Percentiles rank a stretch among this genome's conserved stretches.
Evolutionary conservation across 2,888 invertebrate genomes (phyloP).

Genomic region (Tenodera sinensis): DNA sequence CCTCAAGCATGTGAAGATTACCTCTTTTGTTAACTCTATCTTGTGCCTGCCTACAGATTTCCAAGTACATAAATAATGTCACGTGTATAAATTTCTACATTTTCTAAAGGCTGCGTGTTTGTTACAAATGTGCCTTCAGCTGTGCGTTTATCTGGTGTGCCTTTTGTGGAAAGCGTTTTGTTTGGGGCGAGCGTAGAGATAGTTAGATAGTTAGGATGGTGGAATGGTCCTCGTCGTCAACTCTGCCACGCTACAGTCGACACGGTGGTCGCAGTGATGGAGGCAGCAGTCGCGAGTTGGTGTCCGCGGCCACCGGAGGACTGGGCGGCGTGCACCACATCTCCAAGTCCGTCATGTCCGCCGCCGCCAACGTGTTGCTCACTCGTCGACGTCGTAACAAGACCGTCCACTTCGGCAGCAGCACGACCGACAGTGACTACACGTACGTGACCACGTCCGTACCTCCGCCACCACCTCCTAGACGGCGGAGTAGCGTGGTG

Average conservation of each 20-base stretch:
- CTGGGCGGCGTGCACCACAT: background rate
- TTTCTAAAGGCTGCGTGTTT: too few species aligned
- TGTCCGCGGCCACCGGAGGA: background rate
- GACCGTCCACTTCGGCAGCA: constrained; percentile 65
- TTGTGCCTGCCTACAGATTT: background rate
- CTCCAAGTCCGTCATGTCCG: background rate
- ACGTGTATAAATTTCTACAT: background rate
- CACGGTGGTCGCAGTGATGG: constrained; percentile 8
- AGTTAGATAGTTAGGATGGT: too few species aligned
- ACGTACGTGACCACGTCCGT: constrained; percentile 52
- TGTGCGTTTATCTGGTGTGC: background rate
- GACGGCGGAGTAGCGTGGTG: constrained; percentile 58
- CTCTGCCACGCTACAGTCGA: constrained; percentile 22
- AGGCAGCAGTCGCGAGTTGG: background rate
- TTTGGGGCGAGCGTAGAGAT: too few species aligned
- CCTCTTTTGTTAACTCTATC: background rate
- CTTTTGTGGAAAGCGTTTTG: background rate
- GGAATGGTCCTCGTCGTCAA: constrained; percentile 23
- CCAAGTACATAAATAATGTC: background rate
- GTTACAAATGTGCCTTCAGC: background rate
- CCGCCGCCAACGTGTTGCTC: constrained; percentile 47
- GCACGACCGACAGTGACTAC: constrained; percentile 52
- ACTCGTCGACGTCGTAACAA: constrained; percentile 69
- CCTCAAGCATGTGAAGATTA: too few species aligned
- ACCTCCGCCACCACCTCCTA: constrained; percentile 33